Evolutionary conservation across 53 echinoderm and acorn worm genomes (phyloP), one percentile per base, ranked within the genome.

Genomic region (Paracentrotus lividus): DNA sequence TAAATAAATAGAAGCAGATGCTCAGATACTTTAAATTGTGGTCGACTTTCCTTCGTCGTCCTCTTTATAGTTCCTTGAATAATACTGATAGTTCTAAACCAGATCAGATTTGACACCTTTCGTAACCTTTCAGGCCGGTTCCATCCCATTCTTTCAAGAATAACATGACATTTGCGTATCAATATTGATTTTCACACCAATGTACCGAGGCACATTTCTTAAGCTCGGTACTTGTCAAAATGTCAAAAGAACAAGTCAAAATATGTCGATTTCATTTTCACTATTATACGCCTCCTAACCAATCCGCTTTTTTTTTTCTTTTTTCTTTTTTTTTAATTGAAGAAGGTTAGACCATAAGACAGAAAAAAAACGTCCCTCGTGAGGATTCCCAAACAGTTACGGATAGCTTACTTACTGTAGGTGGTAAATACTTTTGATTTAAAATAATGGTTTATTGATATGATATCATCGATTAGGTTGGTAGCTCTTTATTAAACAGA

Each of bases 101-200:
- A 40, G 32, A n/a, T n/a, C 20, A 36, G 32, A 72, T 72, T 15
- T 40, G 72, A 40, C 72, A 36, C 72, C 72, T 72, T 40, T 18
- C 27, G 40, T 72, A 40, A 72, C 72, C 72, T 72, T 72, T 72
- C 72, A 38, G 72, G 36, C 21, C 21, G 12, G 51, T 51, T 67
- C 2, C 36, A 36, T 72, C 72, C 16, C 0, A 8, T 72, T 72
- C 72, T 72, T 72, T 38, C 36, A 72, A 72, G 72, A 38, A 72
- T 72, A 72, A 72, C 40, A 72, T 72, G 72, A 40, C 72, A 72
- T 72, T 72, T 72, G 36, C 72, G 38, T 6, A 36, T 72, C 20
- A 40, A 72, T 72, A 72, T 72, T 40, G 72, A 72, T 72, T 57
- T 72, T 72, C 40, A 38, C 72, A 72, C 40, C 38, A 72, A 72